phyloP scores from a whole-genome alignment of 2,113 vertebrate genomes.

The Bubo scandiacus region DNA sequence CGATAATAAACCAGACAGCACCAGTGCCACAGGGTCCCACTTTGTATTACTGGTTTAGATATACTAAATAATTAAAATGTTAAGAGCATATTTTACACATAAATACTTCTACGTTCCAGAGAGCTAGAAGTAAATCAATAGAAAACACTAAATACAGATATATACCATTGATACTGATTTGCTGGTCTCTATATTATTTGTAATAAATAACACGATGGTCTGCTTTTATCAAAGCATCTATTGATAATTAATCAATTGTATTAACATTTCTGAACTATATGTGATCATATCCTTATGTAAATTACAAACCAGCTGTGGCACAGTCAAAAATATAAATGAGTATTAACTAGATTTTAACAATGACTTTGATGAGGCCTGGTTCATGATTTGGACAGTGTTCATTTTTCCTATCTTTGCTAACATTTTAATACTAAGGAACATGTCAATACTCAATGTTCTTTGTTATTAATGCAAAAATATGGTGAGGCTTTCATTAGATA shows the following conservation, averaged over 20 bases:
- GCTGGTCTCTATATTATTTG: background rate
- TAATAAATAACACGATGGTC: background rate
- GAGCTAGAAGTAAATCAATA: background rate
- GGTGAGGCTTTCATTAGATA: background rate
- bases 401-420: background rate
- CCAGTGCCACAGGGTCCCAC: background rate
- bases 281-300: background rate
- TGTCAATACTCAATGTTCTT: background rate
- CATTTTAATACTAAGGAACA: background rate
- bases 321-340: background rate
- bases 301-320: background rate
- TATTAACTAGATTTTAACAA: background rate
- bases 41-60: background rate
- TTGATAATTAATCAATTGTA: background rate
- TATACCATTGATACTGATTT: background rate
- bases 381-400: background rate
- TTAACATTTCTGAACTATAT: background rate
- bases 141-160: background rate
- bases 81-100: background rate
- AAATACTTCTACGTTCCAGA: background rate
- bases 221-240: background rate
- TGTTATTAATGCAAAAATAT: background rate
- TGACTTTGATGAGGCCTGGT: background rate
- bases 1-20: background rate
- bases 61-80: background rate